Conservation (phyloP, 2,113 vertebrate species). For the Calypte anna region DNA sequence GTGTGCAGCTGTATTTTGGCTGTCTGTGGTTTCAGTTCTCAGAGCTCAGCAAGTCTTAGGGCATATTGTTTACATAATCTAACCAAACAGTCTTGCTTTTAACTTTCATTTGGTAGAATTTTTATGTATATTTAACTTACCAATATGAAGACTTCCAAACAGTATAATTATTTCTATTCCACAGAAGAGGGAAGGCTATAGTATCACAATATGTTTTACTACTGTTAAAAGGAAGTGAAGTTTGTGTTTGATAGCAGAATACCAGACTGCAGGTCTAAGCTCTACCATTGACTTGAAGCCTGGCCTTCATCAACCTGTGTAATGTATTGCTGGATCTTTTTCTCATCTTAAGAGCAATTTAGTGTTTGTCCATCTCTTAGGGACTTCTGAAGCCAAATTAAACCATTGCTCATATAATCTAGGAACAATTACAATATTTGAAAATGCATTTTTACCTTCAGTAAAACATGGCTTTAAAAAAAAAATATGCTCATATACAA, state of each 20-base stretch:
- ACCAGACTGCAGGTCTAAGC: background rate
- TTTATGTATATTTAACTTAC: slow-evolving; percentile 45
- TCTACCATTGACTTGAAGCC: background rate
- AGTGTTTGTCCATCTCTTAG: background rate
- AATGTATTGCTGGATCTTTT: background rate
- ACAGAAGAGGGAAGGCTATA: background rate
- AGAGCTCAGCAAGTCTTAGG: slow-evolving; percentile 70
- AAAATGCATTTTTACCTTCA: background rate
- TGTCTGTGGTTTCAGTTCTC: slow-evolving; percentile 77
- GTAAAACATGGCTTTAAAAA: background rate
- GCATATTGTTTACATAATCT: slow-evolving; percentile 64
- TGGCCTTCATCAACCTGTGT: background rate
- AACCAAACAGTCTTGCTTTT: slow-evolving; percentile 56
- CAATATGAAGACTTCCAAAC: slow-evolving; percentile 37
- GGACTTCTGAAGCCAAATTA: background rate
- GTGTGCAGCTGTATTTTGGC: slow-evolving; percentile 72
- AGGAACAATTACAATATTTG: background rate
- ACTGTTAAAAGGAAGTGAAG: background rate
- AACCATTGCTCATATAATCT: background rate
- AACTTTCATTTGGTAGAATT: slow-evolving; percentile 60
- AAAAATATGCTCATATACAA: background rate
- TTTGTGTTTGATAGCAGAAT: background rate
- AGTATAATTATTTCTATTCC: background rate
- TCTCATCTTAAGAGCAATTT: background rate
- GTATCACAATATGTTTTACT: background rate